phyloP scores from a whole-genome alignment of 2,888 invertebrate species.

The Eupithecia insigniata region DNA sequence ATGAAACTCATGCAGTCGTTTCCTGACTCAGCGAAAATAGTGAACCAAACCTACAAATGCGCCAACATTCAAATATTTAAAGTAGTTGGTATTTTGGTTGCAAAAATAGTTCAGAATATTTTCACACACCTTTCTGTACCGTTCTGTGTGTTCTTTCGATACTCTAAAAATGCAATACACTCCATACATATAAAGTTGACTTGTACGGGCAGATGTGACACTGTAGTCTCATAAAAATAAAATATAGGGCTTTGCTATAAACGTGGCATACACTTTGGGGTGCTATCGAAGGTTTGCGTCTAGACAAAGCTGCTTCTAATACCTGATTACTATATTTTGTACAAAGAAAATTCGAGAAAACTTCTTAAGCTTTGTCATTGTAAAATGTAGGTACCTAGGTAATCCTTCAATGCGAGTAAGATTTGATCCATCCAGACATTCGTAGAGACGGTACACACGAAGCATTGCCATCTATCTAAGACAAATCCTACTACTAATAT shows the following conservation, averaged over 20 bases:
- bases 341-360: constrained; percentile 44
- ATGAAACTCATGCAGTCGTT: constrained; percentile 11
- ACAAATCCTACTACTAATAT: too few relatives aligned
- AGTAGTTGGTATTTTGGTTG: not conserved
- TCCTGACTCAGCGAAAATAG: constrained; percentile 5
- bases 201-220: constrained; percentile 32
- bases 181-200: constrained; percentile 15
- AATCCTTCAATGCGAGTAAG: constrained; percentile 35
- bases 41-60: not conserved
- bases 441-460: constrained; percentile 41
- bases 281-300: constrained; percentile 48
- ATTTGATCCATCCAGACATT: constrained; percentile 51
- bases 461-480: constrained; percentile 48
- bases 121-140: not conserved
- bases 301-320: constrained; percentile 52
- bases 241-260: constrained; percentile 43
- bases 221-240: constrained; percentile 42
- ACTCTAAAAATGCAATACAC: constrained; percentile 24
- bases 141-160: too few relatives aligned
- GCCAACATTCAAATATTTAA: not conserved
- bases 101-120: not conserved
- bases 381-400: constrained; percentile 45
- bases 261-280: constrained; percentile 42
- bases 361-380: constrained; percentile 45
- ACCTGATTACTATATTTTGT: constrained; percentile 49